phyloP scores from a whole-genome alignment of 2,113 vertebrate species.

The Physeter macrocephalus region DNA sequence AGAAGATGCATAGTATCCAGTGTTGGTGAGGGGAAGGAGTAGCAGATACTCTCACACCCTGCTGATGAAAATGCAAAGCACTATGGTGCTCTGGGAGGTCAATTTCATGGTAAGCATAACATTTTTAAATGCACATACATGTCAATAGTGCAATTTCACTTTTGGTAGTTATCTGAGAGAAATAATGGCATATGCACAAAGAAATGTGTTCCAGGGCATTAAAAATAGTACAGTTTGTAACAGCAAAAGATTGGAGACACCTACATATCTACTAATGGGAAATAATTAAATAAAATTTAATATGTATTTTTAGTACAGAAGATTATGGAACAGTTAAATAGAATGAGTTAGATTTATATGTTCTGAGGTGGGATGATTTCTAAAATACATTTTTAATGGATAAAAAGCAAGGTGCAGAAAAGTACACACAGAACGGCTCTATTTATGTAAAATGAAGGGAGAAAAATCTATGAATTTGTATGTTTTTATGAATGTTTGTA shows the following conservation, averaged over 20 bases:
- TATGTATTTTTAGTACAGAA: slow-evolving; percentile 16
- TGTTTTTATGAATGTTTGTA: background rate
- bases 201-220: background rate
- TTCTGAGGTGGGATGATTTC: background rate
- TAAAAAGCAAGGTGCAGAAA: background rate
- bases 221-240: background rate
- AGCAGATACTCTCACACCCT: background rate
- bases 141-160: background rate
- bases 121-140: background rate
- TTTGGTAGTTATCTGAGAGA: background rate
- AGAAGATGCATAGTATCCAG: background rate
- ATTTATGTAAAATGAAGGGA: background rate
- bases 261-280: background rate
- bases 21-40: background rate
- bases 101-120: background rate
- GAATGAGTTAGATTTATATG: background rate
- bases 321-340: background rate
- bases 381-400: background rate
- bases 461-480: background rate
- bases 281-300: slow-evolving; percentile 16
- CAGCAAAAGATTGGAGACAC: background rate
- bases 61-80: background rate
- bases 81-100: background rate
- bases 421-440: background rate
- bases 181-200: background rate